Conservation (phyloP, 2,113 vertebrate genomes). For the Desmodus rotundus region DNA sequence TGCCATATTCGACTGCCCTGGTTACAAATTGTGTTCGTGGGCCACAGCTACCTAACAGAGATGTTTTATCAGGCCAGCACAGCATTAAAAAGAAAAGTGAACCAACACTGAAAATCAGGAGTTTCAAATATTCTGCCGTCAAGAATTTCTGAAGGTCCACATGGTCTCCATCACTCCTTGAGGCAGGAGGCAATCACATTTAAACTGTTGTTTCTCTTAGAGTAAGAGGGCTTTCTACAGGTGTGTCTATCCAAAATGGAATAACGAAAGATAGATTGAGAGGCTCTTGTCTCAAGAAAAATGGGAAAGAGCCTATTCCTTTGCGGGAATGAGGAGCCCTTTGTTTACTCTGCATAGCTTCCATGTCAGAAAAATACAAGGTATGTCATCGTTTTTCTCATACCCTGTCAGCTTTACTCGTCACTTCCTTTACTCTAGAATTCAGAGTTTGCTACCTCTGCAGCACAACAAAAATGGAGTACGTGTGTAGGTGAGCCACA, state of each 20-base stretch:
- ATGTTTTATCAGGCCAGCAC: not conserved
- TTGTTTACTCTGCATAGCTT: not conserved
- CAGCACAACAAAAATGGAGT: not conserved
- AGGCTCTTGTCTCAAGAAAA: not conserved
- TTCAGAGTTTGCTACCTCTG: not conserved
- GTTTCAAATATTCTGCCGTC: not conserved
- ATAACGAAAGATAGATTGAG: not conserved
- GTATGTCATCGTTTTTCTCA: not conserved
- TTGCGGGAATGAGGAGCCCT: not conserved
- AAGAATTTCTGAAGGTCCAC: not conserved
- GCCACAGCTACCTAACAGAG: not conserved
- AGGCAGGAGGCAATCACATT: fast-evolving
- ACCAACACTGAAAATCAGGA: not conserved
- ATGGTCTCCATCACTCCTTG: not conserved
- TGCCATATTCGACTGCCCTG: not conserved
- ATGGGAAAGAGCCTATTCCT: not conserved
- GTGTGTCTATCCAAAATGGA: not conserved
- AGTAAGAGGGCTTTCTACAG: not conserved
- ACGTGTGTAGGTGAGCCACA: not conserved
- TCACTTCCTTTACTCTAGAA: not conserved
- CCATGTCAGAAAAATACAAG: not conserved
- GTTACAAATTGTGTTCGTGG: not conserved
- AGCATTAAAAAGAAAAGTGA: not conserved
- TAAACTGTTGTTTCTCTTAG: not conserved
- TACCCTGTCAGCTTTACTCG: not conserved